Base-by-base conservation (phyloP, 2,888 invertebrate species). In the Xestia xanthographa region DNA sequence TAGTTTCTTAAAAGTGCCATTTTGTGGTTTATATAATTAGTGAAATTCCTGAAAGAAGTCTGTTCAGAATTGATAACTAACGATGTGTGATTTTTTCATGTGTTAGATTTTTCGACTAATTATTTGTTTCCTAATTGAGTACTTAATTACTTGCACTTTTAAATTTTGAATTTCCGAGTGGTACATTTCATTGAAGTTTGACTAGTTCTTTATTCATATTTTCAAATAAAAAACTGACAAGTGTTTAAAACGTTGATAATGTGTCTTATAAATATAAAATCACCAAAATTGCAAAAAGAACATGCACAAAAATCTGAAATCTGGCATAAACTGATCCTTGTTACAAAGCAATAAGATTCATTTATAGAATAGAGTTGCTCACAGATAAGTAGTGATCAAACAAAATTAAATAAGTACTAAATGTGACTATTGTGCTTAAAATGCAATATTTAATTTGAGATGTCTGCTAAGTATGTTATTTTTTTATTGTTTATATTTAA, bases 331-430 rank as follows among this genome's bases (percentile, higher is more conserved):
- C 34, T 38, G 50, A 56, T 1, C 12, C 43, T 69, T 72, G n/a
- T 70, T 5, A 72, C 41, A 38, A 50, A 50, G n/a, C 9, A 22
- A 20, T 63, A 75, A 53, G 20, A 45, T 75, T 26, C 14, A n/a
- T n/a, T 72, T 34, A 38, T 60, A 62, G 22, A 38, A 34, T n/a
- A 22, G 17, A 22, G 17, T 26, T 22, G 2, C 43, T 26, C 22
- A 22, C 56, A 45, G 43, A 22, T 17, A 22, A 58, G 48, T n/a
- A n/a, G 8, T 43, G 9, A 34, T 43, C 11, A 29, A 62, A n/a
- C 0, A 41, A n/a, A n/a, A 50, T 29, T 17, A 34, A 75, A 38
- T 22, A 34, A 75, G 26, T 22, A 38, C 20, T 12, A 17, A 12
- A 17, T 8, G 56, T 12, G 5, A 29, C 2, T 26, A 34, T 43